A percentile compares a stretch with the other conserved stretches of the same genome.
Evolutionary conservation across 2,888 invertebrate genomes (phyloP).

Genomic region (Diadromus collaris): DNA sequence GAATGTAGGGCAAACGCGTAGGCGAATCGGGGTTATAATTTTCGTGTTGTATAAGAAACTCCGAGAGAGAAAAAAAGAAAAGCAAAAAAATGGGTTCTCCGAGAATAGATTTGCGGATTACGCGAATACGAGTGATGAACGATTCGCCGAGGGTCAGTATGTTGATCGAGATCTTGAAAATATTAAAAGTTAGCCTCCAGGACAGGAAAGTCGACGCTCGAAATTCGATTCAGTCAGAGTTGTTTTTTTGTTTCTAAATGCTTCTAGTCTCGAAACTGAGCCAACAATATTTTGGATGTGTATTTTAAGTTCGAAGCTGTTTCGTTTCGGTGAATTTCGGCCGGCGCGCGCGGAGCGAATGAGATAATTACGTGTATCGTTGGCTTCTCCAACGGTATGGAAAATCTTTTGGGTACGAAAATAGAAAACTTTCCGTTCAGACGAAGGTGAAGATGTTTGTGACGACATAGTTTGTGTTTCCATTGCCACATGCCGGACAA

Average conservation of each 20-base stretch:
- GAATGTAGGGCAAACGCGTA: constrained; percentile 38
- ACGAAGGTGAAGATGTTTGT: constrained; percentile 20
- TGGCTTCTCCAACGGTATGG: constrained; percentile 39
- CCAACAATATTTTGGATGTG: constrained; percentile 15
- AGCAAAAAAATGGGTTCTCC: neutral
- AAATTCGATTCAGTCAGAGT: constrained; percentile 23
- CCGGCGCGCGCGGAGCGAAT: neutral
- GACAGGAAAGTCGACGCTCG: constrained; percentile 16
- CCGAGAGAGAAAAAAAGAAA: neutral
- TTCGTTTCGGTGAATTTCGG: neutral
- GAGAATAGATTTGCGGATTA: neutral
- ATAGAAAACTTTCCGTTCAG: constrained; percentile 40
- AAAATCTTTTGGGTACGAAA: constrained; percentile 37
- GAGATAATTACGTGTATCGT: constrained; percentile 34
- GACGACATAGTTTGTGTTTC: constrained; percentile 31
- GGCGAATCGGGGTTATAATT: constrained; percentile 10
- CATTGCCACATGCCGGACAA: neutral
- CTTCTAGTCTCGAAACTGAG: constrained; percentile 14
- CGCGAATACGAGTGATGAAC: neutral
- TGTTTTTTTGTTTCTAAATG: constrained; percentile 2
- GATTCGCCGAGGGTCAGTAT: constrained; percentile 32
- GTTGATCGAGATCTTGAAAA: constrained; percentile 31
- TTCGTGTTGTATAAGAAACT: neutral
- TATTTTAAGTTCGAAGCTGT: neutral
- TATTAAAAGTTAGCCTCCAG: constrained; percentile 53